Evolutionary conservation across 2,113 vertebrate genomes (phyloP), one percentile per base, ranked within the genome.

Genomic region (Zootoca vivipara): DNA sequence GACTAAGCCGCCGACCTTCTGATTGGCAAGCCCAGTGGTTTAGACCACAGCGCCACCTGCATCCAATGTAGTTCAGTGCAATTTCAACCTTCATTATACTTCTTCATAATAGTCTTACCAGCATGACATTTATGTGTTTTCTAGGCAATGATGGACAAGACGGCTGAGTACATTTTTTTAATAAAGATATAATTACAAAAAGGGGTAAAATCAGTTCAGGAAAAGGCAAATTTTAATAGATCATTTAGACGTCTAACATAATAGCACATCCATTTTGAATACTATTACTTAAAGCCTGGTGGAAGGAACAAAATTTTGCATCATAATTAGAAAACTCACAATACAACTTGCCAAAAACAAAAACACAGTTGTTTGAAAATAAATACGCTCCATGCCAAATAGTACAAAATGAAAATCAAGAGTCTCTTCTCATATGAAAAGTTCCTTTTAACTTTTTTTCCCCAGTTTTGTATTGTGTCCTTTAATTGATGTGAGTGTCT

Each of bases 121-220:
- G 69, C 74, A 18, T 74, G 56, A 75, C 28, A 87, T 74, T 56
- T 74, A 77, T 0, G 52, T 87, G 42, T 40, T 85, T 18, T 82
- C 38, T 75, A 56, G 69, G 83, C 82, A 97, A 95, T 92, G 86
- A 97, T 12, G 74, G 90, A 96, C 95, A 94, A 93, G 89, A 93
- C 94, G 94, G 94, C 58, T 58, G 95, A 84, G 89, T 96, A 93
- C 90, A 93, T 97, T 93, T 96, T 97, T 97, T 97, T 97, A 97
- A 97, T 97, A 97, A 97, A 97, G 97, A 97, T 97, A 95, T 95
- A 97, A 97, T 97, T 97, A 97, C 96, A 97, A 97, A 97, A 97
- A 97, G 67, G 96, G 81, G 95, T 96, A 97, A 97, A 96, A 97
- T 97, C 96, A 97, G 96, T 95, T 96, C 95, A 96, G 96, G 94